A percentile compares a stretch with the other conserved stretches of the same genome.
These are phyloP conservation scores for Theodoxus fluviatilis DNA, from an alignment of 2,888 invertebrate species.

Conservation along the genomic window DNA sequence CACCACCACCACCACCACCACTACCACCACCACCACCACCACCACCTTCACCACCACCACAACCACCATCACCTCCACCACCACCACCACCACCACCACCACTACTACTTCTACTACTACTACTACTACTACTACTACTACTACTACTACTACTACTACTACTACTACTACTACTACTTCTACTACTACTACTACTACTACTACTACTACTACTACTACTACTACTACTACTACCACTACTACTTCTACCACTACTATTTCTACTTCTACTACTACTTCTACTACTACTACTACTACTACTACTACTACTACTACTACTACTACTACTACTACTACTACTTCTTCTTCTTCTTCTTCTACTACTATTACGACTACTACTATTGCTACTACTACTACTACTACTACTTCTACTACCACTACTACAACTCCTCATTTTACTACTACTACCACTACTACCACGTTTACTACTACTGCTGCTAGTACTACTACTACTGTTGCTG, in stretches of 20 bases:
- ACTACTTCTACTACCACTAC: not conserved
- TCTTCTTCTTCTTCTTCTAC: not conserved
- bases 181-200: slow-evolving; percentile 20
- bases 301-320: not conserved
- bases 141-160: slow-evolving; percentile 18
- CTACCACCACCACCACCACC: no score
- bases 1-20: no score
- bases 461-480: not conserved
- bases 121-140: slow-evolving; percentile 13
- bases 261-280: not conserved
- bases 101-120: slow-evolving; percentile 17
- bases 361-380: not conserved
- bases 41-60: no score
- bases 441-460: not conserved
- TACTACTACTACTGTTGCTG: not conserved
- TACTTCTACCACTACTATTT: not conserved
- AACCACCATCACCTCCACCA: no score
- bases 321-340: not conserved
- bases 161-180: slow-evolving; percentile 18
- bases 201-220: slow-evolving; percentile 27
- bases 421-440: no score
- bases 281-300: slow-evolving; percentile 2
- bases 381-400: not conserved
- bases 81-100: not conserved
- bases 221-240: no score